Conservation (phyloP, 1,140 invertebrate genomes). For the Pristionchus pacificus region DNA sequence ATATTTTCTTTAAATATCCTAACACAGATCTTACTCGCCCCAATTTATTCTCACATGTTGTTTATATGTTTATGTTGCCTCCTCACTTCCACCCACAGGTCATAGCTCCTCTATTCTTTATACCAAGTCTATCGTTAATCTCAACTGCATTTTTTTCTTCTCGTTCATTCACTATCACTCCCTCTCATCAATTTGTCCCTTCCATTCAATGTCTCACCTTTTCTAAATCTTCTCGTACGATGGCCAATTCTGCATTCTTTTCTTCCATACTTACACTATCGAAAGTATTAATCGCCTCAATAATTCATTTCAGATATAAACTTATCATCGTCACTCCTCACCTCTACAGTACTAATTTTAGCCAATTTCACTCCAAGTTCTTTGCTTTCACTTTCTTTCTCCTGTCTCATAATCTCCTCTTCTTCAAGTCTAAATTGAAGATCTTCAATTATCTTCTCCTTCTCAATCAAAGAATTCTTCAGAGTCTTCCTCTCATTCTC, state of each 20-base stretch:
- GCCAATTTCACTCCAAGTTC: not conserved
- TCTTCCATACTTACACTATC: not conserved
- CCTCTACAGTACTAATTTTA: not conserved
- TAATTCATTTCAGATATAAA: not conserved
- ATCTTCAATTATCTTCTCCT: slow-evolving; percentile 35
- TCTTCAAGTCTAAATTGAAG: slow-evolving; percentile 34
- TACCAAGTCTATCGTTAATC: not conserved
- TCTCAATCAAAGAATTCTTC: slow-evolving; percentile 15
- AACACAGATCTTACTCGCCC: no score
- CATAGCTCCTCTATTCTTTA: no score
- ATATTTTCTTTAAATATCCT: no score
- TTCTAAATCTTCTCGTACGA: not conserved
- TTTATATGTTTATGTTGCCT: no score
- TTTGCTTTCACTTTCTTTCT: not conserved
- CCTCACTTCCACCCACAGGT: no score
- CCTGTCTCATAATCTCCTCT: slow-evolving; percentile 20
- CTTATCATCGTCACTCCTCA: not conserved
- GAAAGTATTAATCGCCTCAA: not conserved
- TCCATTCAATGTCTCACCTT: not conserved
- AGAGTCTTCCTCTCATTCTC: slow-evolving; percentile 9
- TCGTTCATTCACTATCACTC: no score
- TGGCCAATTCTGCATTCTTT: not conserved
- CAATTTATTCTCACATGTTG: no score
- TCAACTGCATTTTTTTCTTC: no score
- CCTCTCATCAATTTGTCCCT: not conserved